A percentile compares a stretch with the other conserved stretches of the same genome.
Evolutionary conservation across 2,113 vertebrate genomes (phyloP).

Genomic region (Formicarius rufipectus): DNA sequence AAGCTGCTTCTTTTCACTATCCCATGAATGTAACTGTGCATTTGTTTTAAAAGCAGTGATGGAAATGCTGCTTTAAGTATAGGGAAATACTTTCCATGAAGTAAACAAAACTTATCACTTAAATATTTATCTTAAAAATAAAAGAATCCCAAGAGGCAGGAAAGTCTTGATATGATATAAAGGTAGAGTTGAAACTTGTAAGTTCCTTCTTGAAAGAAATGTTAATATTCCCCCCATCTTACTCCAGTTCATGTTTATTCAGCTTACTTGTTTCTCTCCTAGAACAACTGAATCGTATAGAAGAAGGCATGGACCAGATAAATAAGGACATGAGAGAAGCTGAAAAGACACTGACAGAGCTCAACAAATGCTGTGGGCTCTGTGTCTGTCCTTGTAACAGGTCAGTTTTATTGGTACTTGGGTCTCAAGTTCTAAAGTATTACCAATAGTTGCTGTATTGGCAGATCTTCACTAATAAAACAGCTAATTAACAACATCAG

Average conservation of each 20-base stretch:
- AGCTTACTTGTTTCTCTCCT: slow-evolving; percentile 16
- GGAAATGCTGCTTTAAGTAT: not conserved
- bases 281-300: slow-evolving; percentile 90
- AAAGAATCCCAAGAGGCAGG: not conserved
- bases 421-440: not conserved
- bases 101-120: not conserved
- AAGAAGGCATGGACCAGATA: slow-evolving; percentile 96
- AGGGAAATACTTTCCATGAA: not conserved
- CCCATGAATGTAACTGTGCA: not conserved
- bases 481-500: not conserved
- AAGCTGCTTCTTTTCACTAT: not conserved
- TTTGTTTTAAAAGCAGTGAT: not conserved
- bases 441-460: not conserved
- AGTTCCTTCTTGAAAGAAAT: not conserved
- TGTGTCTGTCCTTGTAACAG: slow-evolving; percentile 95
- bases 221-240: not conserved
- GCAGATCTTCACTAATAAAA: not conserved
- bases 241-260: not conserved
- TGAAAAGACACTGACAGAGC: slow-evolving; percentile 94
- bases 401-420: slow-evolving; percentile 71
- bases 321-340: slow-evolving; percentile 96
- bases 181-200: not conserved
- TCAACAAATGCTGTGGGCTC: slow-evolving; percentile 94
- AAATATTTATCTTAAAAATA: not conserved
- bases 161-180: not conserved